Percentiles rank a stretch among this genome's conserved stretches.
Conservation (phyloP, 2,113 vertebrate species). For the Eidolon helvum region DNA sequence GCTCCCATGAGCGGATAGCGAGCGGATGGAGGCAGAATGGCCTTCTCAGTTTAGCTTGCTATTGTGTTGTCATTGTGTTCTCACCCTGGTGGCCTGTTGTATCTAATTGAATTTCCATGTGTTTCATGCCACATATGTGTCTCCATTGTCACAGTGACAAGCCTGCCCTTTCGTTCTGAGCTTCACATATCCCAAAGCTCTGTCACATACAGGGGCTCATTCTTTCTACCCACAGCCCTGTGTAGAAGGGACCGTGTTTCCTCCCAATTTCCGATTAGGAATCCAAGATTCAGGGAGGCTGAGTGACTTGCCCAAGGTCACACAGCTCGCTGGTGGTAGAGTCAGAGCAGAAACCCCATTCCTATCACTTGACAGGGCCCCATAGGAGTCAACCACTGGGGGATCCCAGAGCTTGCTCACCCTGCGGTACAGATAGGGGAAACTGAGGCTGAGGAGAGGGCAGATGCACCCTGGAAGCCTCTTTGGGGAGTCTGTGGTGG, state of each 20-base stretch:
- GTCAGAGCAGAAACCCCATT: not conserved
- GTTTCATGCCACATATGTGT: not conserved
- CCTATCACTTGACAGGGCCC: not conserved
- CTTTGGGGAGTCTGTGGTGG: not conserved
- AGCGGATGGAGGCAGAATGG: fast-evolving
- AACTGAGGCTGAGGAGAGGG: not conserved
- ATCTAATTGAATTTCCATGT: not conserved
- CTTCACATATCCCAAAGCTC: not conserved
- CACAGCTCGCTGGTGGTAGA: not conserved
- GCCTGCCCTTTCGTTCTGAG: not conserved
- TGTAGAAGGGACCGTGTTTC: not conserved
- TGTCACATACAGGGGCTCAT: not conserved
- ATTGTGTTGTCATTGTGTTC: no score
- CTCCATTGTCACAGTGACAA: not conserved
- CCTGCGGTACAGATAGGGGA: not conserved
- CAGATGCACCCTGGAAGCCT: not conserved
- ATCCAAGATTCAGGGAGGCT: not conserved
- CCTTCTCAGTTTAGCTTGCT: not conserved
- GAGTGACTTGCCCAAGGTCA: not conserved
- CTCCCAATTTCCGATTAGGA: not conserved
- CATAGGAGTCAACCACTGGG: not conserved
- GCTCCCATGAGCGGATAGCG: fast-evolving
- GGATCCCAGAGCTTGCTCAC: not conserved
- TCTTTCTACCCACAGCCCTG: not conserved
- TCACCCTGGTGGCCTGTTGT: no score